These are phyloP conservation scores for Bembecia ichneumoniformis DNA, from an alignment of 2,888 invertebrate species.

Conservation along the genomic window DNA sequence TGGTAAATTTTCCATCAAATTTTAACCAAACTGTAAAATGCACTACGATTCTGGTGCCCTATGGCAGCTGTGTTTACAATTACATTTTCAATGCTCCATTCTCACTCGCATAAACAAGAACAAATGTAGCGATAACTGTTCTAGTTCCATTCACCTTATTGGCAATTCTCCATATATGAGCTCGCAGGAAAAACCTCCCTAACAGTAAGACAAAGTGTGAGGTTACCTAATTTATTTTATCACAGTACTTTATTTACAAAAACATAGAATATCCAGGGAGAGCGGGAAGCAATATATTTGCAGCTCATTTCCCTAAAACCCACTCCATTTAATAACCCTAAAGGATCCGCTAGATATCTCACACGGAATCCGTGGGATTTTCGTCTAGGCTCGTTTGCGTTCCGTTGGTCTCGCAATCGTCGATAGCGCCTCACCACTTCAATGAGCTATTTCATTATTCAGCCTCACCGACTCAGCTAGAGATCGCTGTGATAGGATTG, in stretches of 20 bases:
- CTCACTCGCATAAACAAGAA: slow-evolving; percentile 27
- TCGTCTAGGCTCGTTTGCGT: slow-evolving; percentile 39
- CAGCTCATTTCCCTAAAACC: slow-evolving; percentile 65
- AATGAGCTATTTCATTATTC: slow-evolving; percentile 69
- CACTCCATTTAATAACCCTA: slow-evolving; percentile 67
- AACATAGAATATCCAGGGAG: slow-evolving; percentile 45
- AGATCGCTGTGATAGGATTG: slow-evolving; percentile 61
- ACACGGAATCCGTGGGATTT: slow-evolving; percentile 62
- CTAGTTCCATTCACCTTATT: slow-evolving; percentile 50
- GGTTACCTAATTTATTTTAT: slow-evolving; percentile 52
- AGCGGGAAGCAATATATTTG: slow-evolving; percentile 51
- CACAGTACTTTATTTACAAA: slow-evolving; percentile 47
- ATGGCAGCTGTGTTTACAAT: slow-evolving; percentile 3
- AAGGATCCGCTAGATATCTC: slow-evolving; percentile 61
- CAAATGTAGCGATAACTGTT: slow-evolving; percentile 38
- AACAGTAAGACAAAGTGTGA: slow-evolving; percentile 56
- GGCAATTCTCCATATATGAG: slow-evolving; percentile 42
- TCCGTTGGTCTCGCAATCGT: slow-evolving; percentile 33
- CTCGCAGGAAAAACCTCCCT: slow-evolving; percentile 25
- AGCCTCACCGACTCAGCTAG: slow-evolving; percentile 42
- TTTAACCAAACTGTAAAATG: too few relatives aligned
- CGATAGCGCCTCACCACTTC: slow-evolving; percentile 49
- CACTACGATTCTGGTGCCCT: too few relatives aligned
- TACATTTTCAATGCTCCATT: slow-evolving; percentile 13
- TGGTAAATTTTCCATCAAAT: too few relatives aligned